These are phyloP conservation scores for Tyrophagus putrescentiae DNA, from an alignment of 1,140 invertebrate genomes.

Conservation along the genomic window DNA sequence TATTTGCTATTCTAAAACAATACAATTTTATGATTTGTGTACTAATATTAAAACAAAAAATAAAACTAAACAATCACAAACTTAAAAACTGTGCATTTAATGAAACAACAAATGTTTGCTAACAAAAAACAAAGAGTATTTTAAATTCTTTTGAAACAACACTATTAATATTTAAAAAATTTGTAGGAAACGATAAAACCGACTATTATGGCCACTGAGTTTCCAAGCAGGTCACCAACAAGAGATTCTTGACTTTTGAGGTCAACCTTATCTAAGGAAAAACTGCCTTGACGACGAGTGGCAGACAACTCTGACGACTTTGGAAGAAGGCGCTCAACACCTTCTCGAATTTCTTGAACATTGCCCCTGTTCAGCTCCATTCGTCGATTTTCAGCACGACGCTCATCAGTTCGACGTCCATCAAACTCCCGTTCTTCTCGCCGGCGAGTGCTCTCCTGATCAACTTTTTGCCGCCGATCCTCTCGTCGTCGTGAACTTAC, in stretches of 20 bases:
- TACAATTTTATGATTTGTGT: background rate
- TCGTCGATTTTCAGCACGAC: background rate
- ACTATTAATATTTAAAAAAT: background rate
- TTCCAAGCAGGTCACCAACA: background rate
- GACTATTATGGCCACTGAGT: background rate
- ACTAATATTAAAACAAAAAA: background rate
- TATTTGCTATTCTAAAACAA: background rate
- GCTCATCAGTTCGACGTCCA: background rate
- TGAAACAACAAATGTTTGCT: too few relatives aligned
- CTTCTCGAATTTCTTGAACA: background rate
- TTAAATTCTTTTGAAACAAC: too few relatives aligned
- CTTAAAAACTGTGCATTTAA: background rate
- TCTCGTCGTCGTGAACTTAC: background rate
- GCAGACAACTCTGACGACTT: too few relatives aligned
- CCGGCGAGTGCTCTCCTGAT: background rate
- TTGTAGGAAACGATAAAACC: conserved; percentile 9
- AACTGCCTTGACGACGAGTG: too few relatives aligned
- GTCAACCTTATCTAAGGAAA: background rate
- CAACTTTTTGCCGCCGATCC: background rate
- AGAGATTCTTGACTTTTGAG: background rate
- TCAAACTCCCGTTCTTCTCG: background rate
- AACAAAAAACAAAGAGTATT: too few relatives aligned
- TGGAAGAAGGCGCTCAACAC: background rate
- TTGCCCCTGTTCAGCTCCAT: background rate
- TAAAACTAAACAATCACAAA: background rate